phyloP scores from a whole-genome alignment of 2,113 vertebrate genomes.

The Hemiscyllium ocellatum region DNA sequence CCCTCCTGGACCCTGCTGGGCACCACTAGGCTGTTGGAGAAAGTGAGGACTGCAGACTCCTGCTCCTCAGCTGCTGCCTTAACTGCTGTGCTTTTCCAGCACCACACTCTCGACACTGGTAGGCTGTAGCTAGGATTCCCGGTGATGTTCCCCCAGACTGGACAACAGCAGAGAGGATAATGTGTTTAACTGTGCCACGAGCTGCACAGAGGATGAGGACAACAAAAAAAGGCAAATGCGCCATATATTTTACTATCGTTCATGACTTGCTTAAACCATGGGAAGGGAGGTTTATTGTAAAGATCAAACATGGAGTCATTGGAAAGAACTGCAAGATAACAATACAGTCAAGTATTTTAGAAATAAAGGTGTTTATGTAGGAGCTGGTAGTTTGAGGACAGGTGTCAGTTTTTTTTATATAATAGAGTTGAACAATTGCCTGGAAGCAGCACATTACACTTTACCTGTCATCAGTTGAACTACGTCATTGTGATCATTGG shows the following conservation, averaged over 20 bases:
- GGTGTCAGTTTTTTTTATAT: neutral
- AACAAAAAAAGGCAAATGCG: neutral
- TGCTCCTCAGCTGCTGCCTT: no score
- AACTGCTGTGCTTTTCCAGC: no score
- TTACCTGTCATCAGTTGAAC: neutral
- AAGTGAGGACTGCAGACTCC: no score
- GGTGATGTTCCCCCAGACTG: neutral
- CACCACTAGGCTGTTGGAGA: no score
- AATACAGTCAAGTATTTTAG: no score
- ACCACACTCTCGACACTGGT: no score
- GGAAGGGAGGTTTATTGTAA: neutral
- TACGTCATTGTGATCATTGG: neutral
- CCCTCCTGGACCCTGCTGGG: no score
- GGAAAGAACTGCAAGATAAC: neutral
- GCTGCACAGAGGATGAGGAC: neutral
- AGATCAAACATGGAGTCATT: neutral
- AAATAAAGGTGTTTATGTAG: neutral
- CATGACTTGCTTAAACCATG: neutral
- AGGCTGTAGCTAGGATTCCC: no score
- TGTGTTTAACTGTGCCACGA: neutral
- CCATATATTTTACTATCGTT: neutral
- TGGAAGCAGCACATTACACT: neutral
- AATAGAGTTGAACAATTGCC: neutral
- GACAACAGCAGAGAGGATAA: neutral
- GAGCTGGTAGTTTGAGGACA: neutral